Base-by-base conservation (phyloP, 2,797 vertebrate species). In the Odontamblyopus lacepedii region DNA sequence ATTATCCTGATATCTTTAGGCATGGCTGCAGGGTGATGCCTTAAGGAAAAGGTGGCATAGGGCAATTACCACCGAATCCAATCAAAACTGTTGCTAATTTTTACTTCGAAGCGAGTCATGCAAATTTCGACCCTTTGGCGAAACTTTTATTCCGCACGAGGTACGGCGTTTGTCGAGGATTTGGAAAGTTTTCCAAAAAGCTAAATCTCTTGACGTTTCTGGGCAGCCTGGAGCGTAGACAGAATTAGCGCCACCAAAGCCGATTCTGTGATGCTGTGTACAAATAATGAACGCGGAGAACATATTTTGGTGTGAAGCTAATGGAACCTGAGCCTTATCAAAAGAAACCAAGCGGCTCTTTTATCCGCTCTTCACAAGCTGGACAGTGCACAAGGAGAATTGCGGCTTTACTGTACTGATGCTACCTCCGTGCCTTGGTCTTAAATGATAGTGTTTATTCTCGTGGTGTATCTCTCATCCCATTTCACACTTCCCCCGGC, bases 391-490 rank as follows among this genome's bases (percentile, higher is more conserved):
- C 56, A 60, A 74, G 82, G 72, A 70, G 41, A 51, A 85, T 60
- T 66, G 85, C 76, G 83, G 53, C 80, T 80, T 86, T 88, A 50
- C 63, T 80, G 87, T 88, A 50, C 63, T 79, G 79, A 85, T 87
- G 85, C 87, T 81, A 69, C 85, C 82, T 81, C 85, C 80, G 83
- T 80, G 83, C 72, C 79, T 80, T 76, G 11, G 81, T 84, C 86
- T 84, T 90, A 92, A 91, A 90, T 87, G 84, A 88, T 89, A 91
- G 87, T 90, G 89, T 92, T 93, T 90, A 91, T 90, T 90, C 89
- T 91, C 87, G 88, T 73, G 82, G 88, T 81, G 88, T 87, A 89
- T 91, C 90, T 88, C 83, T 92, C 91, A 92, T 92, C 91, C 89
- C 81, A 88, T 92, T 91, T 90, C 90, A 91, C 90, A 89, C 90